A percentile compares a stretch with the other conserved stretches of the same genome.
phyloP scores from a whole-genome alignment of 2,888 invertebrate genomes.

The Stegophylla sp. region DNA sequence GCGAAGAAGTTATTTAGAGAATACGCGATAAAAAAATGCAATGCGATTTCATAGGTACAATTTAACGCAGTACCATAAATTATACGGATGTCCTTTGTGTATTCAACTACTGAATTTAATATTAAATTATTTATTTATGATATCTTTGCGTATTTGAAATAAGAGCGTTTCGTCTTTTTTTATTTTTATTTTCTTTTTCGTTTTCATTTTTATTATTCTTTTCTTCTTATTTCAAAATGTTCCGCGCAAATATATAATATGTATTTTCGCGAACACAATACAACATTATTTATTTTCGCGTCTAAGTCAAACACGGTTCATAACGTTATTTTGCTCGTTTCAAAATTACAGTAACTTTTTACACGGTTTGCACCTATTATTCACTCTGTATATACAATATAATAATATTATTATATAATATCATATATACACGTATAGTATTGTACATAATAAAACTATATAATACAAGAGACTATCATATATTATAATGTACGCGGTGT shows the following conservation, averaged over 20 bases:
- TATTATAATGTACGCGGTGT: too few relatives aligned
- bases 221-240: not conserved
- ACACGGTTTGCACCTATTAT: too few relatives aligned
- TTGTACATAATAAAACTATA: too few relatives aligned
- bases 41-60: constrained; percentile 14
- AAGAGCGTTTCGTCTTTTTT: not conserved
- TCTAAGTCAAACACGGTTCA: not conserved
- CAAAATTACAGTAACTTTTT: not conserved
- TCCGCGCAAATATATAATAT: not conserved
- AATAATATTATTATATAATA: too few relatives aligned
- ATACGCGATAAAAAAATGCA: not conserved
- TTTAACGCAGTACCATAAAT: constrained; percentile 9
- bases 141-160: constrained; percentile 6
- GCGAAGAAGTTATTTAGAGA: not conserved
- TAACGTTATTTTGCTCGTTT: not conserved
- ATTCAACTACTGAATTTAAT: constrained; percentile 36
- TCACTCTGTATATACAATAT: too few relatives aligned
- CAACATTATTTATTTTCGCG: not conserved
- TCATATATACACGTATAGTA: too few relatives aligned
- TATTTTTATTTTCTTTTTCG: not conserved
- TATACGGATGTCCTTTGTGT: not conserved
- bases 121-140: constrained; percentile 24
- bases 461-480: too few relatives aligned
- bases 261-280: not conserved
- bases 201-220: not conserved